phyloP scores from a whole-genome alignment of 2,888 invertebrate species.

The Gymnoscelis rufifasciata region DNA sequence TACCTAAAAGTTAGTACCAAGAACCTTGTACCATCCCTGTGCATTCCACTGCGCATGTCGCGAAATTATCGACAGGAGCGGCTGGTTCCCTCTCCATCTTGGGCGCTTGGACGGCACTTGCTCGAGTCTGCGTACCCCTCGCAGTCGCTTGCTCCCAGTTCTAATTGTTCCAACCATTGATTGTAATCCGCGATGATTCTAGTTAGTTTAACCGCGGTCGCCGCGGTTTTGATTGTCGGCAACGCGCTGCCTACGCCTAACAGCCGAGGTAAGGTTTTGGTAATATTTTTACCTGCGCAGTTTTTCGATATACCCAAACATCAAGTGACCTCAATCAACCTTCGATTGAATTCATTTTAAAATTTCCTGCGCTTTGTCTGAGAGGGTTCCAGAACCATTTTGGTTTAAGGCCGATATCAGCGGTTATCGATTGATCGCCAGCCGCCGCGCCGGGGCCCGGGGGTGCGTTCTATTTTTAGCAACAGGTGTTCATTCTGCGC shows the following conservation, averaged over 20 bases:
- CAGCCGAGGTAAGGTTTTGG: slow-evolving; percentile 55
- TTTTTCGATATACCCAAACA: background rate
- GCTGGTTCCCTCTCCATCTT: slow-evolving; percentile 54
- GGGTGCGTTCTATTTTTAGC: slow-evolving; percentile 68
- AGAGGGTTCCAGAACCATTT: slow-evolving; percentile 2
- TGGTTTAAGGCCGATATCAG: slow-evolving; percentile 28
- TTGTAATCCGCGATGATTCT: slow-evolving; percentile 52
- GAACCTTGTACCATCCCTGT: slow-evolving; percentile 49
- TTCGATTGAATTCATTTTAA: background rate
- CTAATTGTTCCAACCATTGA: slow-evolving; percentile 30
- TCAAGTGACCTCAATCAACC: background rate
- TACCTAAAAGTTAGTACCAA: too few species aligned
- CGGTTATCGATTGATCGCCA: slow-evolving; percentile 52
- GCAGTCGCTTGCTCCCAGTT: slow-evolving; percentile 42
- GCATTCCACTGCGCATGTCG: slow-evolving; percentile 69
- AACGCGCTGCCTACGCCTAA: slow-evolving; percentile 65
- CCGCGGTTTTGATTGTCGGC: slow-evolving; percentile 60
- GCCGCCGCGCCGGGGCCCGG: slow-evolving; percentile 30
- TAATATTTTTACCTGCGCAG: background rate
- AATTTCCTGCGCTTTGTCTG: background rate
- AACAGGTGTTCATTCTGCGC: slow-evolving; percentile 65
- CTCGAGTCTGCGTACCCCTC: slow-evolving; percentile 54
- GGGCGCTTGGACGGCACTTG: slow-evolving; percentile 61
- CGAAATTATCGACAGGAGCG: slow-evolving; percentile 72
- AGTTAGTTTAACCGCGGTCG: slow-evolving; percentile 60